These are phyloP conservation scores for Tenebrio molitor DNA, from an alignment of 1,140 invertebrate species.

Conservation along the genomic window DNA sequence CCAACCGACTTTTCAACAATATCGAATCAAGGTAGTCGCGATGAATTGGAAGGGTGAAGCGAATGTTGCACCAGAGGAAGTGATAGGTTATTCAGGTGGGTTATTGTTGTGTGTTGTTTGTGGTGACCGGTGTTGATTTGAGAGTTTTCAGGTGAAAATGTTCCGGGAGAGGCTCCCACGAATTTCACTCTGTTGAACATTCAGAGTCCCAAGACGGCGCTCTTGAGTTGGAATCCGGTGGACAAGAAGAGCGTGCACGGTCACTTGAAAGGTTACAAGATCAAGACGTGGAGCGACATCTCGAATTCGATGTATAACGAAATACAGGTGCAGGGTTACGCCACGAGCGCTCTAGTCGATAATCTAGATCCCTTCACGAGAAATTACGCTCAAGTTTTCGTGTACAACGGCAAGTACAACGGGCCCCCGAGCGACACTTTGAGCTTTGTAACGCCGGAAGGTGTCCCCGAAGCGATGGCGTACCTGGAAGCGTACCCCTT, in stretches of 20 bases:
- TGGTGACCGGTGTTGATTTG: background rate
- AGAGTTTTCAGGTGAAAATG: constrained; percentile 82
- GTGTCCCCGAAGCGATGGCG: constrained; percentile 90
- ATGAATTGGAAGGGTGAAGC: constrained; percentile 93
- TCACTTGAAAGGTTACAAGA: constrained; percentile 96
- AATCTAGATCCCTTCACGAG: constrained; percentile 92
- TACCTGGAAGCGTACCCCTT: constrained; percentile 85
- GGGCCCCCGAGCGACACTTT: constrained; percentile 90
- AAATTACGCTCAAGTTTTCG: constrained; percentile 91
- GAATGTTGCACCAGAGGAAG: constrained; percentile 83
- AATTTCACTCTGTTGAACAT: constrained; percentile 88
- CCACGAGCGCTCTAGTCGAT: constrained; percentile 80
- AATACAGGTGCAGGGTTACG: constrained; percentile 82
- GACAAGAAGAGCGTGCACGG: constrained; percentile 82
- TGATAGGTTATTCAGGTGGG: constrained; percentile 84
- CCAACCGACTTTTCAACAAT: constrained; percentile 92
- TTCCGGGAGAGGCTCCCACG: constrained; percentile 82
- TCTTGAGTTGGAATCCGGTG: constrained; percentile 89
- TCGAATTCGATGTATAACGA: constrained; percentile 72
- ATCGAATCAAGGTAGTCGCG: constrained; percentile 92
- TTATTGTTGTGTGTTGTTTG: background rate
- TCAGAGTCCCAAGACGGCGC: constrained; percentile 80
- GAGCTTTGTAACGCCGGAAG: constrained; percentile 91
- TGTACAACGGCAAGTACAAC: constrained; percentile 91
- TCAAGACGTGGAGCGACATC: constrained; percentile 93